Conservation (phyloP, 2,113 vertebrate genomes). For the Solenodon paradoxus region DNA sequence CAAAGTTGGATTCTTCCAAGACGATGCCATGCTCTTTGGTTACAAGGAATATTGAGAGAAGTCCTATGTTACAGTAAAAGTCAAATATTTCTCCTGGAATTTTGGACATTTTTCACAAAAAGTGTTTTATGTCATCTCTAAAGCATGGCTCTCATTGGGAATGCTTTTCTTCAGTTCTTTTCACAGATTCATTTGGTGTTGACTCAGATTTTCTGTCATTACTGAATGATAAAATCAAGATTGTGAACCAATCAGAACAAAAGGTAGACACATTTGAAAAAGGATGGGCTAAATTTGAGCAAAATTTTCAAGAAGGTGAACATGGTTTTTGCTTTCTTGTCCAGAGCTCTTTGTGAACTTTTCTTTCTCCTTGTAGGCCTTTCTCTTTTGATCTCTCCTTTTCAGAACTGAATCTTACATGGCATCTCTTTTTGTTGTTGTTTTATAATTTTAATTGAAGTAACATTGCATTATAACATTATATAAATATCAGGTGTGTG, state of each 20-base stretch:
- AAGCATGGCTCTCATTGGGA: not conserved
- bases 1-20: not conserved
- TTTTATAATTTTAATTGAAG: too few relatives aligned
- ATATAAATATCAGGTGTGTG: too few relatives aligned
- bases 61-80: not conserved
- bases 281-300: not conserved
- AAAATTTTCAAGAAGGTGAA: not conserved
- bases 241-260: not conserved
- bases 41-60: not conserved
- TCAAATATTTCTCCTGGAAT: not conserved
- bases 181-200: not conserved
- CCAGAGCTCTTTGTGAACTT: not conserved
- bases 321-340: not conserved
- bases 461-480: too few relatives aligned
- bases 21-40: not conserved
- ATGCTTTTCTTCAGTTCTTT: not conserved
- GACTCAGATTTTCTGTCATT: not conserved
- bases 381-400: not conserved
- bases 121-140: not conserved
- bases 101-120: not conserved
- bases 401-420: not conserved
- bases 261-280: not conserved
- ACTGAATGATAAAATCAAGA: not conserved
- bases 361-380: not conserved
- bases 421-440: not conserved